phyloP scores from a whole-genome alignment of 2,113 vertebrate genomes.

The Muntiacus reevesi region DNA sequence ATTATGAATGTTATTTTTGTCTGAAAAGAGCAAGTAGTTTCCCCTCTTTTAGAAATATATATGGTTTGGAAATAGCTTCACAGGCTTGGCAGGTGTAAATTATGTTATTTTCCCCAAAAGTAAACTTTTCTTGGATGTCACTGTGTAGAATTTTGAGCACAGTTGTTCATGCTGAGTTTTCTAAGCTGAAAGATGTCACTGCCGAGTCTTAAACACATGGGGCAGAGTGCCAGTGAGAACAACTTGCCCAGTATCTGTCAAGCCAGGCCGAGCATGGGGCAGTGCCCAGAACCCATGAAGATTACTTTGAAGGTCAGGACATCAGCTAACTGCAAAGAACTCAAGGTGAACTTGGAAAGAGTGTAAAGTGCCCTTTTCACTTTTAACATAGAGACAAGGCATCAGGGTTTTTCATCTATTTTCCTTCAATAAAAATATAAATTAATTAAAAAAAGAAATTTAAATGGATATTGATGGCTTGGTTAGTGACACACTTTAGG shows the following conservation, averaged over 20 bases:
- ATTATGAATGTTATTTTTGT: neutral
- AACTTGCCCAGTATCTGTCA: neutral
- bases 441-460: neutral
- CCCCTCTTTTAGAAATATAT: neutral
- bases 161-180: conserved; percentile 13
- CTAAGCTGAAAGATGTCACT: conserved; percentile 22
- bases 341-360: neutral
- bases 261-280: neutral
- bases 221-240: neutral
- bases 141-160: neutral
- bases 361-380: neutral
- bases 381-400: neutral
- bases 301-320: neutral
- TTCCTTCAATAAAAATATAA: neutral
- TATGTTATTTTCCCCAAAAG: neutral
- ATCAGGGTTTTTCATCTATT: neutral
- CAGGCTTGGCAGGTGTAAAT: neutral
- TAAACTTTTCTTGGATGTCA: conserved; percentile 33
- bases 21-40: neutral
- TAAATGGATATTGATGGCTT: conserved; percentile 6
- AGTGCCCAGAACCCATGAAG: conserved; percentile 6
- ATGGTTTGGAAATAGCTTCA: neutral
- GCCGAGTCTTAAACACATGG: neutral
- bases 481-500: neutral
- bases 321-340: neutral